A percentile compares a stretch with the other conserved stretches of the same genome.
Conservation (phyloP, 92 coral and sea anemone species). For the Isaurus tuberculatus region DNA sequence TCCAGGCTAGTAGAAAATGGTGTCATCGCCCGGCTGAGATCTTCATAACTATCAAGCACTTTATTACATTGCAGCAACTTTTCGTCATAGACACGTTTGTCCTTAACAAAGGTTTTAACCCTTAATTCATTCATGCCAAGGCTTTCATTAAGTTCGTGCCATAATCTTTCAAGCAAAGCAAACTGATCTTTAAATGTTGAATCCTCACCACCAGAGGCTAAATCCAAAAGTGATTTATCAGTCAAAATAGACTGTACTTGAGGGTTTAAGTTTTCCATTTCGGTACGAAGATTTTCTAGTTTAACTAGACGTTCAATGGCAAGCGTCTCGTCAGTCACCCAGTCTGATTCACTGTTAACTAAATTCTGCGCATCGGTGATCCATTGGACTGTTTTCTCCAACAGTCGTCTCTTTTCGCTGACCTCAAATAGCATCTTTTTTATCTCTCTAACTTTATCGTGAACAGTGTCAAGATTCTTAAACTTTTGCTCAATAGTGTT, state of each 20-base stretch:
- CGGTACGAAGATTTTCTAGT: neutral
- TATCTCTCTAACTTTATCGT: conserved; percentile 40
- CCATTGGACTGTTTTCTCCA: conserved; percentile 65
- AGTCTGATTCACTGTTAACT: conserved; percentile 40
- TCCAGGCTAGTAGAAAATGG: conserved; percentile 24
- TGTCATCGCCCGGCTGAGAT: neutral
- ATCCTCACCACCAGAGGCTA: neutral
- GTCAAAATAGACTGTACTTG: conserved; percentile 23
- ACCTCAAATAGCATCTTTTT: conserved; percentile 44
- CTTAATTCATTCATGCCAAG: conserved; percentile 1
- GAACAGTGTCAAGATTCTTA: conserved; percentile 33
- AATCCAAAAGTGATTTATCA: conserved; percentile 5
- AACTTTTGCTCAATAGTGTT: conserved; percentile 18
- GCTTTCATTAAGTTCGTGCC: conserved; percentile 18
- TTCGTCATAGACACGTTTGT: conserved; percentile 36
- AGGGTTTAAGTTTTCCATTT: conserved; percentile 18
- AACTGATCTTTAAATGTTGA: neutral
- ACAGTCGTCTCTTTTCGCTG: conserved; percentile 39
- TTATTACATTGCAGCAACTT: conserved; percentile 16
- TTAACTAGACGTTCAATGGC: neutral
- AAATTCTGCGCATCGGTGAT: conserved; percentile 51
- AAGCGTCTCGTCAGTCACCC: conserved; percentile 35
- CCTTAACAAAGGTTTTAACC: neutral
- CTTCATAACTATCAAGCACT: conserved; percentile 9
- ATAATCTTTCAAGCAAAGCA: neutral